A percentile compares a stretch with the other conserved stretches of the same genome.
Conservation (phyloP, 2,113 vertebrate species). For the Chloroceryle aenea region DNA sequence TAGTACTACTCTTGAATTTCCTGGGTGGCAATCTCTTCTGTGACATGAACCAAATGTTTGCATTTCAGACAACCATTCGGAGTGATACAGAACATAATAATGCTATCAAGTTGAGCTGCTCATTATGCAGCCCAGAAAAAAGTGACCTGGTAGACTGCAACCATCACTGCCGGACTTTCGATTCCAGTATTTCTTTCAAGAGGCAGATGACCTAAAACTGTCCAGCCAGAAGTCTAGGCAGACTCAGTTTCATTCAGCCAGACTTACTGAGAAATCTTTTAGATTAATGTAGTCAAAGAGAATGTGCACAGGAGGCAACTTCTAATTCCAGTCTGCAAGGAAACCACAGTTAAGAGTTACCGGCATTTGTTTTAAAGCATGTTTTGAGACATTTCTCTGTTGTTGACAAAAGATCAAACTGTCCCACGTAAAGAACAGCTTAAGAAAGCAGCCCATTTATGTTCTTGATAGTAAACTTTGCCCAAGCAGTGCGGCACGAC, state of each 20-base stretch:
- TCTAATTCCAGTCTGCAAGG: neutral
- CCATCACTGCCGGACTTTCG: neutral
- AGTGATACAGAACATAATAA: neutral
- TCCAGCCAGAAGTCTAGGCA: neutral
- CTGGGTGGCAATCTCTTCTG: neutral
- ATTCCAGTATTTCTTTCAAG: neutral
- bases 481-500: neutral
- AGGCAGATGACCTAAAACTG: neutral
- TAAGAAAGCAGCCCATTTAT: neutral
- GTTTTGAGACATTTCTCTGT: neutral
- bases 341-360: neutral
- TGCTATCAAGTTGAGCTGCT: neutral
- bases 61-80: neutral
- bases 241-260: neutral
- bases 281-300: slow-evolving; percentile 37
- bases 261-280: neutral
- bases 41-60: neutral
- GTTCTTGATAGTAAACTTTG: neutral
- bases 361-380: neutral
- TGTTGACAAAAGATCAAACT: slow-evolving; percentile 3
- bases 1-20: neutral
- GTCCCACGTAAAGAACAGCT: neutral
- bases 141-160: neutral
- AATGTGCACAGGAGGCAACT: neutral
- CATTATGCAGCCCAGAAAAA: neutral